Conservation (phyloP, 2,888 invertebrate species). For the Drosophila fulvimacula region DNA sequence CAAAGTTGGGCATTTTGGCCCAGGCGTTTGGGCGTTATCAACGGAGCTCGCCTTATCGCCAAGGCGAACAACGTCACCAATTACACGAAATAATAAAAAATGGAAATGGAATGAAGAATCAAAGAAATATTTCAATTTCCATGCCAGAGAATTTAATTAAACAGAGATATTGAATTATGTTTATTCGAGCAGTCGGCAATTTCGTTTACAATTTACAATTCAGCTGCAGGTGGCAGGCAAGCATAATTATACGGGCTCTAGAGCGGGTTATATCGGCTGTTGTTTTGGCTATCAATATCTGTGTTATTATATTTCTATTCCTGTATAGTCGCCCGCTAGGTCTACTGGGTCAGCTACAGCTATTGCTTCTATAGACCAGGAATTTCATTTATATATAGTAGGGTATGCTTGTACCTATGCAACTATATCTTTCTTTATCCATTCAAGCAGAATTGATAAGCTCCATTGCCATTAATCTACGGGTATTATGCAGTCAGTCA, state of each 20-base stretch:
- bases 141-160: conserved; percentile 65
- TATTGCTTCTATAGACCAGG: not conserved
- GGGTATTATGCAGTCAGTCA: not conserved
- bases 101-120: not conserved
- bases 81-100: conserved; percentile 8
- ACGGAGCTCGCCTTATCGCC: conserved; percentile 14
- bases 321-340: too few species aligned
- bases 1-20: conserved; percentile 9
- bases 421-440: not conserved
- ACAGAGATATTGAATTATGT: conserved; percentile 60
- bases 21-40: conserved; percentile 19
- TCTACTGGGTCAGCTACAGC: not conserved
- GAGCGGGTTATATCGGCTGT: not conserved
- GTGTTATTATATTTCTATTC: too few species aligned
- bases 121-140: conserved; percentile 42
- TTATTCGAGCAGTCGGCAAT: conserved; percentile 23
- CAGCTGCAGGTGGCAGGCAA: conserved; percentile 2
- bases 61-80: conserved; percentile 49
- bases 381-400: not conserved
- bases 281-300: not conserved
- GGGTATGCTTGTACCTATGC: not conserved
- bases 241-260: not conserved
- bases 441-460: not conserved
- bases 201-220: conserved; percentile 7
- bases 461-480: too few species aligned